Evolutionary conservation across 2,888 invertebrate genomes (phyloP), one percentile per base, ranked within the genome.

Genomic region (Ditylenchus weischeri): DNA sequence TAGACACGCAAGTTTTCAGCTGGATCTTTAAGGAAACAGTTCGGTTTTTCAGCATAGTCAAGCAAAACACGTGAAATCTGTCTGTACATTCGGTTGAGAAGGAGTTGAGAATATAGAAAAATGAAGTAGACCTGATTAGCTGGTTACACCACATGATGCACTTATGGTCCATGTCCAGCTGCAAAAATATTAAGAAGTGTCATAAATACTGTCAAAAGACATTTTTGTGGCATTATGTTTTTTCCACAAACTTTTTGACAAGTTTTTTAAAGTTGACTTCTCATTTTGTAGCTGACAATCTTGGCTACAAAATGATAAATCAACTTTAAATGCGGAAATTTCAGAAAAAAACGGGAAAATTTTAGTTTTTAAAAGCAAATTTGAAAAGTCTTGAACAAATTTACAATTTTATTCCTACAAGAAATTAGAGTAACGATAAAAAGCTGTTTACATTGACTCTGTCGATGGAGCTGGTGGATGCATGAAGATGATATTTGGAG

Each of bases 61-160:
- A 72, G 77, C 7, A 78, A 64, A 50, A 77, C 51, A 0, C 77
- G 69, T 15, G 75, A 71, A 1, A 66, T 71, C 23, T 75, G 75
- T 10, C 76, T 75, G 29, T 29, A 15, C 62, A 73, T 23, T 54
- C 21, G 11, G 13, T 8, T 61, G 18, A 58, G 43, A 10, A 19
- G 4, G 47, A n/a, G 15, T 49, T 47, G 1, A n/a, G 19, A 7
- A 67, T 29, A 67, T 21, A 43, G 43, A 23, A 15, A 35, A 48
- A 58, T 19, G 11, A 69, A 50, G 29, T 67, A 8, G 38, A 76
- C 77, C 78, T 66, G 10, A 80, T 77, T 13, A 83, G 69, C 63
- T 83, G 79, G 65, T 84, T 82, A 69, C 83, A 83, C 67, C 83
- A 83, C 0, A 81, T 75, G 51, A 83, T 80, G 49, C 83, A 80